Conservation (phyloP, 2,113 vertebrate species). For the Erinaceus europaeus region DNA sequence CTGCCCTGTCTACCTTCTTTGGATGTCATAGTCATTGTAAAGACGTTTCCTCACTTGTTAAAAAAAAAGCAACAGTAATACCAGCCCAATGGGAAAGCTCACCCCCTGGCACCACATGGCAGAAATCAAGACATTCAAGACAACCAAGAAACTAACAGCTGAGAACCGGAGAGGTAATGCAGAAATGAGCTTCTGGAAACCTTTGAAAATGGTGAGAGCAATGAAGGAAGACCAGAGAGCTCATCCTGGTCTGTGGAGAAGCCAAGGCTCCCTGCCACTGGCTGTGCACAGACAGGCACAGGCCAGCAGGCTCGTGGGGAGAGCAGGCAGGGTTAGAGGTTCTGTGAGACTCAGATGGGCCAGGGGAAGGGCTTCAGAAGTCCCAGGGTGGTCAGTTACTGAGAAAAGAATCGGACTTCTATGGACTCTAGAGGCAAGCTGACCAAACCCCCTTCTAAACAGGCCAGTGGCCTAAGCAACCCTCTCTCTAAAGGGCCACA, state of each 20-base stretch:
- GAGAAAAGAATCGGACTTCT: neutral
- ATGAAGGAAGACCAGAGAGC: neutral
- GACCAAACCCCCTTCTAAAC: neutral
- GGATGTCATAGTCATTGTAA: no score
- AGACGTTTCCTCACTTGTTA: no score
- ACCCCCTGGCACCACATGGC: no score
- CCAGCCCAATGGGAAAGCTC: no score
- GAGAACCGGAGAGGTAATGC: no score
- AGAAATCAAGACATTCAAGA: no score
- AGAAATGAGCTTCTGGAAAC: no score
- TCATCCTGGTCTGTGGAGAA: neutral
- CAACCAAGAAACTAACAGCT: no score
- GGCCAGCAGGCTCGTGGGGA: neutral
- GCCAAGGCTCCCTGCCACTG: neutral
- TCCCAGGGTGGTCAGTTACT: neutral
- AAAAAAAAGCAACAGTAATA: no score
- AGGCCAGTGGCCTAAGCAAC: neutral
- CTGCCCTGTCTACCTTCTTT: no score
- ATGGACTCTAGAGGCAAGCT: neutral
- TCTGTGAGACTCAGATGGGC: neutral
- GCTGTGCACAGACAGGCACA: neutral
- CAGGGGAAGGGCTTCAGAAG: neutral
- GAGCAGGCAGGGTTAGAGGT: neutral
- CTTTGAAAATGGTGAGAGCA: neutral
- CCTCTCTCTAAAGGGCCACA: neutral